A percentile compares a stretch with the other conserved stretches of the same genome.
These are phyloP conservation scores for Ibidorhyncha struthersii DNA, from an alignment of 2,113 vertebrate genomes.

Conservation along the genomic window DNA sequence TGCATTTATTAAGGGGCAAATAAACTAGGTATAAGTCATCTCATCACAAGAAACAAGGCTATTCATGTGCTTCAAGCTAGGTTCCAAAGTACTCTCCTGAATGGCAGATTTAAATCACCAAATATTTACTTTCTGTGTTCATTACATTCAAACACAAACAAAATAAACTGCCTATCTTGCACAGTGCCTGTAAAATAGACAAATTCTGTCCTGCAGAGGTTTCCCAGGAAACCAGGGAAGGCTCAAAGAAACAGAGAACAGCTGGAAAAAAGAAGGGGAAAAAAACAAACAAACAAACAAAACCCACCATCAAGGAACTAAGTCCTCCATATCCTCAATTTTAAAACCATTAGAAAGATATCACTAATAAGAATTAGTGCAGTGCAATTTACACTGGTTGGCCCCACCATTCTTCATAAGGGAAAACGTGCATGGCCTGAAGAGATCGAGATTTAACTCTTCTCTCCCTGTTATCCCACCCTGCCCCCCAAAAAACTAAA, in stretches of 20 bases:
- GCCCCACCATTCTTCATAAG: neutral
- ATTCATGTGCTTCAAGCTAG: neutral
- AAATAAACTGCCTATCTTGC: neutral
- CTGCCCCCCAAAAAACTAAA: neutral
- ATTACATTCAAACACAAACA: neutral
- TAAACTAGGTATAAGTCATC: neutral
- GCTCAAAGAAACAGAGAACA: constrained; percentile 9
- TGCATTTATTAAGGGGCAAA: neutral
- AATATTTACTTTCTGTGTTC: constrained; percentile 11
- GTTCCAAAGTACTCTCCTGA: neutral
- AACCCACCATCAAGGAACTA: neutral
- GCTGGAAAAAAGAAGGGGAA: neutral
- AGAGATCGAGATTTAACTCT: neutral
- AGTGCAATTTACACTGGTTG: neutral
- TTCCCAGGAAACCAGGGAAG: constrained; percentile 11
- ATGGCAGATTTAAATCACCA: neutral
- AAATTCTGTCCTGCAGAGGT: neutral
- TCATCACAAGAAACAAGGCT: neutral
- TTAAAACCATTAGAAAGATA: neutral
- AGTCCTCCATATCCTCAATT: neutral
- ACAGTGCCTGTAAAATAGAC: neutral
- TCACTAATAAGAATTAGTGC: neutral
- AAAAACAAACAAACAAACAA: neutral
- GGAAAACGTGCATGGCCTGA: neutral
- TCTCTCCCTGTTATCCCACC: neutral